These are phyloP conservation scores for Steatornis caripensis DNA, from an alignment of 2,113 vertebrate genomes.

Conservation along the genomic window DNA sequence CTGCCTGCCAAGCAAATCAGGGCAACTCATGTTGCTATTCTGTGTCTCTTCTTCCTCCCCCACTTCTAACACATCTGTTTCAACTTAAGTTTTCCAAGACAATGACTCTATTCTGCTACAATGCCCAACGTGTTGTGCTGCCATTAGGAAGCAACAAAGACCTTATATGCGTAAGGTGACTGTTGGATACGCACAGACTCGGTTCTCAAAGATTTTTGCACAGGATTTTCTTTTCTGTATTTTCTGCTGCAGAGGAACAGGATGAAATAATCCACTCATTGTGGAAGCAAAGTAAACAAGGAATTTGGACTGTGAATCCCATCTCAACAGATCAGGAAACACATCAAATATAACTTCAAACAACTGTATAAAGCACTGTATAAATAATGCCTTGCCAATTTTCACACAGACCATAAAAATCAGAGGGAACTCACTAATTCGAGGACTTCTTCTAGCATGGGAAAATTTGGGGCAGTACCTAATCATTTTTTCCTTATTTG, in stretches of 20 bases:
- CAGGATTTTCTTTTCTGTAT: background rate
- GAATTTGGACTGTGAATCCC: background rate
- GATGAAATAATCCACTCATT: background rate
- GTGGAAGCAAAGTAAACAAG: background rate
- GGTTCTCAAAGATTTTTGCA: background rate
- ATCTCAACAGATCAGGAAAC: background rate
- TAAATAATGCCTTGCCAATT: background rate
- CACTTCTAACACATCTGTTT: conserved; percentile 41
- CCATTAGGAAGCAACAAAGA: conserved; percentile 5
- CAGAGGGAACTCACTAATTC: background rate
- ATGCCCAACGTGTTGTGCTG: background rate
- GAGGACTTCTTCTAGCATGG: background rate
- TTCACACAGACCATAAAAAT: background rate
- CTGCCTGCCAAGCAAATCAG: conserved; percentile 14
- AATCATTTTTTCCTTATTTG: background rate
- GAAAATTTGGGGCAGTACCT: background rate
- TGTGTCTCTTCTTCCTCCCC: conserved; percentile 2
- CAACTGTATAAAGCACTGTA: background rate
- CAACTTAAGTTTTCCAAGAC: conserved; percentile 22
- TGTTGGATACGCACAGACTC: background rate
- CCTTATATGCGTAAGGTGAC: background rate
- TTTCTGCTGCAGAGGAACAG: background rate
- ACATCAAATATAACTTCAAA: background rate
- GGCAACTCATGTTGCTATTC: conserved; percentile 1
- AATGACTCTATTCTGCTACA: conserved; percentile 36